These are phyloP conservation scores for Cricetomys ansorgei DNA, from an alignment of 2,113 vertebrate species.

Conservation along the genomic window DNA sequence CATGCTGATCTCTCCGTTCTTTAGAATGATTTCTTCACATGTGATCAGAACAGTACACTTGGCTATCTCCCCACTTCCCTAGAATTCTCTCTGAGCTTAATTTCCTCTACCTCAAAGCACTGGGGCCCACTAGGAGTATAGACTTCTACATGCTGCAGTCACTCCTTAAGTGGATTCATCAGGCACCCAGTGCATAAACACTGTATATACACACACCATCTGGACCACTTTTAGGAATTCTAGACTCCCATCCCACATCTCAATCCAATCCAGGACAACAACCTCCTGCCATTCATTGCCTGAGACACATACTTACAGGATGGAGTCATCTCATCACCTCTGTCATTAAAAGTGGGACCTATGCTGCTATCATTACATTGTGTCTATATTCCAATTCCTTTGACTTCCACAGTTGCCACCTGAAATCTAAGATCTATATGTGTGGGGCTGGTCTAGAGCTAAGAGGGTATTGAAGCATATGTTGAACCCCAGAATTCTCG, in stretches of 20 bases:
- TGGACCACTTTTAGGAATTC: background rate
- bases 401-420: background rate
- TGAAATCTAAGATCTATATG: background rate
- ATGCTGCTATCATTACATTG: background rate
- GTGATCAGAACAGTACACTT: background rate
- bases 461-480: no score
- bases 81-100: background rate
- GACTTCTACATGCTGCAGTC: background rate
- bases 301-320: background rate
- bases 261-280: background rate
- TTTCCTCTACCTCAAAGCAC: background rate
- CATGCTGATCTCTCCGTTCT: background rate
- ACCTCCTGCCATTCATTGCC: background rate
- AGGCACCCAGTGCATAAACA: background rate
- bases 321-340: background rate
- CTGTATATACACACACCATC: background rate
- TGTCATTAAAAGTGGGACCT: background rate
- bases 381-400: background rate
- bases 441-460: no score
- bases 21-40: background rate
- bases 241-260: background rate
- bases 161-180: background rate
- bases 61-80: background rate
- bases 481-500: no score
- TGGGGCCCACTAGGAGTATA: background rate